Conservation (phyloP, 2,797 vertebrate species). For the Lacerta viridis region DNA sequence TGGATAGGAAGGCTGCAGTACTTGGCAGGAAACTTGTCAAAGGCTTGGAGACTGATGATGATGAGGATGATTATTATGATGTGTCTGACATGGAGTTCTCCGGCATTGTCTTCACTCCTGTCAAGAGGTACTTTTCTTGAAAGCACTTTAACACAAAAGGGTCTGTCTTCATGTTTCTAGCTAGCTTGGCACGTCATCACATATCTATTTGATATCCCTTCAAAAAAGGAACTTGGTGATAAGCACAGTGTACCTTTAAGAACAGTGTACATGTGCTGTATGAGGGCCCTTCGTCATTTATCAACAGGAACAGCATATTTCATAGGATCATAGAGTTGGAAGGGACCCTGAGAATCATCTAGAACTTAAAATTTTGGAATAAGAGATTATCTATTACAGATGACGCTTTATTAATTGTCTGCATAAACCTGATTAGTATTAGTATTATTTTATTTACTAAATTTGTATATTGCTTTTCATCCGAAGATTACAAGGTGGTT, state of each 20-base stretch:
- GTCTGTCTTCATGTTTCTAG: background rate
- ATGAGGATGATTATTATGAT: conserved; percentile 86
- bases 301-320: background rate
- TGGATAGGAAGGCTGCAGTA: conserved; percentile 82
- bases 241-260: background rate
- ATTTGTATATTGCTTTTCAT: too few relatives aligned
- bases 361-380: too few relatives aligned
- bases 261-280: background rate
- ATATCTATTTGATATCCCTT: background rate
- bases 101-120: conserved; percentile 86
- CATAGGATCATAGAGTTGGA: too few relatives aligned
- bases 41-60: conserved; percentile 80
- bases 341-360: too few relatives aligned
- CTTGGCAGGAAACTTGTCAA: conserved; percentile 86
- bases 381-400: too few relatives aligned
- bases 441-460: background rate
- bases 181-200: background rate
- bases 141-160: background rate
- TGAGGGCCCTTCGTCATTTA: background rate
- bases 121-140: conserved; percentile 84
- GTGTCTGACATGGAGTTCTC: conserved; percentile 84
- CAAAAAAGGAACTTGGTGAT: background rate
- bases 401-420: background rate
- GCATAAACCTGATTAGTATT: background rate
- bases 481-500: too few relatives aligned